phyloP scores from a whole-genome alignment of 2,797 vertebrate species.

The Pempheris klunzingeri region DNA sequence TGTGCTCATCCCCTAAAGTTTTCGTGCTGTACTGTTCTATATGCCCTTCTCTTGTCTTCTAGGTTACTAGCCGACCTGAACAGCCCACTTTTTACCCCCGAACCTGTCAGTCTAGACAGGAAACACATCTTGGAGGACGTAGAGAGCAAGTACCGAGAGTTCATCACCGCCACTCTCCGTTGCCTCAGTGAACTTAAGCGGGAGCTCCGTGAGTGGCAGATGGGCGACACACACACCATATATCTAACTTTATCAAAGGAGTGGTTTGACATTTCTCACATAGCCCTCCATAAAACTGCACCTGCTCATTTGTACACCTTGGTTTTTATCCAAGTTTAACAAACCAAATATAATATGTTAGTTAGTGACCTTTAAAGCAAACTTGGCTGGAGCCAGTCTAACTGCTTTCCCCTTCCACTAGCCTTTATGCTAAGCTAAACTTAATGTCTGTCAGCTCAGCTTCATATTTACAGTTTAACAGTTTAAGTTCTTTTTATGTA shows the following conservation, averaged over 20 bases:
- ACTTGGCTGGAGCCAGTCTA: not conserved
- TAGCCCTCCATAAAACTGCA: not conserved
- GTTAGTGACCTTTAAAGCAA: not conserved
- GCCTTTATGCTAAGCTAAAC: not conserved
- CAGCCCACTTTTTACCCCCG: constrained; percentile 74
- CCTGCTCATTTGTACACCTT: no score
- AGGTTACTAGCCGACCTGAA: constrained; percentile 80
- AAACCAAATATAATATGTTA: not conserved
- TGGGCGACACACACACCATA: not conserved
- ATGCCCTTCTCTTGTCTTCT: constrained; percentile 19
- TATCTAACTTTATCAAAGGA: not conserved
- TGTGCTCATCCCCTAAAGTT: not conserved
- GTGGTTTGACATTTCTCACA: not conserved
- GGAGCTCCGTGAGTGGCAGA: constrained; percentile 79
- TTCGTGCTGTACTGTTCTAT: not conserved
- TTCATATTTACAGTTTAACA: not conserved
- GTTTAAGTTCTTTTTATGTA: not conserved
- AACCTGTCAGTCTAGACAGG: constrained; percentile 74
- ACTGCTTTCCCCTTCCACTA: not conserved
- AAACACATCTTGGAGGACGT: constrained; percentile 81
- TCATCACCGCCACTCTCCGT: constrained; percentile 80
- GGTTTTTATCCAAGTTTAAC: not conserved
- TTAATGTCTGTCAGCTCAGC: not conserved
- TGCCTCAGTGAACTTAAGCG: constrained; percentile 83
- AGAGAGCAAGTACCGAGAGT: constrained; percentile 82